Base-by-base conservation (phyloP, 2,888 invertebrate genomes). In the Volucella bombylans region DNA sequence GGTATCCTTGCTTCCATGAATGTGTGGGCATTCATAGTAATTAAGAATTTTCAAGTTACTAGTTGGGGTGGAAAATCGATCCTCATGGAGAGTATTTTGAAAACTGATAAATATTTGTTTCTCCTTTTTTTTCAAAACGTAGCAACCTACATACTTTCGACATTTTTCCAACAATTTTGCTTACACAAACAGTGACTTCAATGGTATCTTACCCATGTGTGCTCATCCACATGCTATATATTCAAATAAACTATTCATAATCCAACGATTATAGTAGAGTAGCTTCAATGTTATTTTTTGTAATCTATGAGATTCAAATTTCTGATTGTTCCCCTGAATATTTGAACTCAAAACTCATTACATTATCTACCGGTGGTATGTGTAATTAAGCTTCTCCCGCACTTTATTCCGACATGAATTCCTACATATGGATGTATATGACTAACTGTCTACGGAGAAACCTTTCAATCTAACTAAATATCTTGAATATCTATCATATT, bases 331-430 rank as follows among this genome's bases (percentile, higher is more conserved):
- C 50, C 49, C 49, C 61, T 67, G 54, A 80, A 62, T 73, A 61
- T 61, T 67, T 80, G 73, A 80, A 61, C 59, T 67, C 55, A n/a
- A 50, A 69, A 79, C 69, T 76, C 74, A 69, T 73, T 69, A 55
- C 65, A 76, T 80, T 83, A 74, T 67, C 57, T 59, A 15, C 8
- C 45, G 67, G 49, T 62, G 38, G n/a, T 23, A 23, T 4, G 23
- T 4, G 23, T 62, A 54, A 61, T 67, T 77, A 10, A 72, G 59
- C 47, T 61, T 45, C 8, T 59, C 12, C n/a, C 10, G 39, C 38
- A 55, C 39, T 39, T 71, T 49, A 62, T 55, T 39, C 57, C 45
- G 69, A 79, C 79, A 38, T 59, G 45, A 72, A 72, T 82, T 49
- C n/a, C 14, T 41, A 39, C 11, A 45, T 10, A 18, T 18, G 18